phyloP scores from a whole-genome alignment of 2,113 vertebrate genomes.

The Phyllostomus discolor region DNA sequence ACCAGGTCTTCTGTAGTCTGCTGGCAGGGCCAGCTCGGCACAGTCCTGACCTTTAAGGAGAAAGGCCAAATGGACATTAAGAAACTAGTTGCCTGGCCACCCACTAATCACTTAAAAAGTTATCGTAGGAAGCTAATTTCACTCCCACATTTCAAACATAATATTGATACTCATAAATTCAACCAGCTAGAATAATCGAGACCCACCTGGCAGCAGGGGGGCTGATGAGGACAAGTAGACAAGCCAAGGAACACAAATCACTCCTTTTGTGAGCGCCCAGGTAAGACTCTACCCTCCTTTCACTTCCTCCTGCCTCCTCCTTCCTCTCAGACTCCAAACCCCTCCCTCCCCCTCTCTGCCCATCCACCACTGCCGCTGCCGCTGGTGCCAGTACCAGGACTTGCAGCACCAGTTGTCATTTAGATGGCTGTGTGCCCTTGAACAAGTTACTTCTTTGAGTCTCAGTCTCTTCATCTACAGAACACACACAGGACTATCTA shows the following conservation, averaged over 20 bases:
- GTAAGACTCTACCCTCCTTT: not conserved
- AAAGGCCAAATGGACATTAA: not conserved
- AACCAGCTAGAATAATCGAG: not conserved
- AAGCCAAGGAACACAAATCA: not conserved
- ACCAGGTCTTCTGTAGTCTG: not conserved
- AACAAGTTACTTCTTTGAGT: not conserved
- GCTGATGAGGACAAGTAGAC: not conserved
- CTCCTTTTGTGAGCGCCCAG: not conserved
- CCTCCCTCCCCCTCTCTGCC: not conserved
- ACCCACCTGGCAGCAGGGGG: not conserved
- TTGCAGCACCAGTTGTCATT: not conserved
- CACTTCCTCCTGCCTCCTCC: not conserved
- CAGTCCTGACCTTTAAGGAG: not conserved
- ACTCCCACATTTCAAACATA: not conserved
- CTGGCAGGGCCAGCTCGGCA: not conserved
- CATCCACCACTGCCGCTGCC: not conserved
- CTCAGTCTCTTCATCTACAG: not conserved
- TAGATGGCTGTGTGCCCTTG: not conserved
- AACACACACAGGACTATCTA: not conserved
- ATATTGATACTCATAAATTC: not conserved
- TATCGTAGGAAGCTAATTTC: not conserved
- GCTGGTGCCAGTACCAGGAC: not conserved
- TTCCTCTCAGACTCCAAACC: not conserved
- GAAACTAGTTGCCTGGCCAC: not conserved
- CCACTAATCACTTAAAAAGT: not conserved